phyloP scores from a whole-genome alignment of 2,113 vertebrate genomes.

The Illadopsis cleaveri region DNA sequence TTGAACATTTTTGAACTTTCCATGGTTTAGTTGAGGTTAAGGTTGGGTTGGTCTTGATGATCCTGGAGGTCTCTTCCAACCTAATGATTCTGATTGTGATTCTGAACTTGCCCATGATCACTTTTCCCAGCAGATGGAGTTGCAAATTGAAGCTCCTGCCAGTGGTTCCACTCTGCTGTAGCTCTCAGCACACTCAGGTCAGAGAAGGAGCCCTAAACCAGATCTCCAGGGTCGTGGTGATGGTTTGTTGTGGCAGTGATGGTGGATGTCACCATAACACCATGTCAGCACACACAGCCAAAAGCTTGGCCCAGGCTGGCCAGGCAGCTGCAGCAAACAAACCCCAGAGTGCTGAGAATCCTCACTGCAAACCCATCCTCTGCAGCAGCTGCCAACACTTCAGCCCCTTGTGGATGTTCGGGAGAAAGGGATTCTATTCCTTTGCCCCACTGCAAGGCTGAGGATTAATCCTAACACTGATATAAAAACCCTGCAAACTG shows the following conservation, averaged over 20 bases:
- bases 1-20: neutral
- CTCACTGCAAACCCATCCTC: neutral
- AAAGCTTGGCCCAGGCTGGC: neutral
- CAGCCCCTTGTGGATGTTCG: neutral
- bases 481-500: neutral
- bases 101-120: neutral
- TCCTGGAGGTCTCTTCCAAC: no score
- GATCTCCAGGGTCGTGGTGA: rapidly evolving
- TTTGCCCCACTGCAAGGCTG: neutral
- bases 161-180: neutral
- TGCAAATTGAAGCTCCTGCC: neutral
- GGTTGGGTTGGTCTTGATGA: no score
- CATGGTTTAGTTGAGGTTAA: no score
- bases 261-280: rapidly evolving
- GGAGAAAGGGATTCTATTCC: neutral
- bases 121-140: neutral
- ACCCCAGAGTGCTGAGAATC: rapidly evolving
- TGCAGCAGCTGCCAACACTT: neutral
- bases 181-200: neutral
- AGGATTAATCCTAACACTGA: neutral
- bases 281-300: neutral
- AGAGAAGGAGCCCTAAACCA: neutral
- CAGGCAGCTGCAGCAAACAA: neutral
- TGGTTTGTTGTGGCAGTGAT: neutral
- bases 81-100: no score